Conservation (phyloP, 2,113 vertebrate genomes). For the Rhinolophus ferrumequinum region DNA sequence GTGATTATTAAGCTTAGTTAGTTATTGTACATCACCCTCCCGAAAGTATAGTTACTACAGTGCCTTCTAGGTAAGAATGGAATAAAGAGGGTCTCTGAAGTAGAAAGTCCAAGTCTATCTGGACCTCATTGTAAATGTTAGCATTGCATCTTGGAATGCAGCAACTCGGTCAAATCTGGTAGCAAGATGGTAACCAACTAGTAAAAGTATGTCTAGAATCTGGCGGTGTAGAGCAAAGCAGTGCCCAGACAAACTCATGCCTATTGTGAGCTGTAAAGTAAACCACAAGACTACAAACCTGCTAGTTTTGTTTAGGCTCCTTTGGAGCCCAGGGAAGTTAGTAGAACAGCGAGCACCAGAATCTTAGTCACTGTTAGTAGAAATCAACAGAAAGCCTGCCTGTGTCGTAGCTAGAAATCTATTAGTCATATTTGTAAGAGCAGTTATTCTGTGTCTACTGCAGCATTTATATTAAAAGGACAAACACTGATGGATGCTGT, state of each 20-base stretch:
- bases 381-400: constrained; percentile 35
- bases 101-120: neutral
- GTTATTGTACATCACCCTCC: neutral
- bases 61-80: constrained; percentile 34
- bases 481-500: neutral
- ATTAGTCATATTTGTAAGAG: constrained; percentile 45
- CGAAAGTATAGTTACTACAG: neutral
- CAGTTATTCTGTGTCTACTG: neutral
- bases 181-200: constrained; percentile 72
- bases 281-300: constrained; percentile 70
- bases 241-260: constrained; percentile 46
- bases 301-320: constrained; percentile 77
- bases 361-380: constrained; percentile 4
- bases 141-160: constrained; percentile 34
- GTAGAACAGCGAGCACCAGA: constrained; percentile 50
- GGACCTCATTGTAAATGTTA: constrained; percentile 30
- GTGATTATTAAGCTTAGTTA: constrained; percentile 47
- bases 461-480: constrained; percentile 16
- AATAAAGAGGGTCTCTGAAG: constrained; percentile 41
- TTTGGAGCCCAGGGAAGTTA: constrained; percentile 57
- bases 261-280: constrained; percentile 53
- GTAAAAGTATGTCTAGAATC: constrained; percentile 66
- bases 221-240: constrained; percentile 15
- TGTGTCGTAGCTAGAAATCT: neutral
- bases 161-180: constrained; percentile 67